Percentiles rank a stretch among this genome's conserved stretches.
Conservation (phyloP, 2,797 vertebrate species). For the Potorous gilbertii region DNA sequence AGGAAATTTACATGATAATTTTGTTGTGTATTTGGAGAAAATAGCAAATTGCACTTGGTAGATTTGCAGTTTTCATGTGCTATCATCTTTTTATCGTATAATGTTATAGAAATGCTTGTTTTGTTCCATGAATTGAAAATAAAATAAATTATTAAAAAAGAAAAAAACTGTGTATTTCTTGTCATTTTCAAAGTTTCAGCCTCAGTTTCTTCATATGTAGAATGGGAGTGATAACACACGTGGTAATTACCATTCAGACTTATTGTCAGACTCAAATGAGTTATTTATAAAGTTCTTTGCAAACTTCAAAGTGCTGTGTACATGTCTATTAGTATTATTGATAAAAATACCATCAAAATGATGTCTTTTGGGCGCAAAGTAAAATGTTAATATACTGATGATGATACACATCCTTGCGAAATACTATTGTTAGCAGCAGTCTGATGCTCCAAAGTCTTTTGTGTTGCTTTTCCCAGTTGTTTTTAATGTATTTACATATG, state of each 20-base stretch:
- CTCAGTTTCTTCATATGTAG: not conserved
- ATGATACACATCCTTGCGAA: slow-evolving; percentile 50
- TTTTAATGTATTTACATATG: slow-evolving; percentile 39
- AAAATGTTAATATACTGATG: slow-evolving; percentile 53
- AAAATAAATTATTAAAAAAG: not conserved
- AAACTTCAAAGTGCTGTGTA: not conserved
- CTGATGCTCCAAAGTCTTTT: slow-evolving; percentile 42
- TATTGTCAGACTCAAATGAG: not conserved
- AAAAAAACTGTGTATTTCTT: too few species aligned
- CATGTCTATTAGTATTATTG: not conserved
- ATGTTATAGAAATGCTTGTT: not conserved
- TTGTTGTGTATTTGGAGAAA: not conserved
- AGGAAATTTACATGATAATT: not conserved
- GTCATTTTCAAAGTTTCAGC: not conserved
- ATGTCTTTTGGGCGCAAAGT: slow-evolving; percentile 17
- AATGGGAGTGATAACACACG: not conserved
- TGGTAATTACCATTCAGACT: not conserved
- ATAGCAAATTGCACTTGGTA: not conserved
- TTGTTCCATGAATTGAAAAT: not conserved
- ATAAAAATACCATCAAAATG: not conserved
- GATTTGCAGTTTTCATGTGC: not conserved
- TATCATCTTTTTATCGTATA: not conserved
- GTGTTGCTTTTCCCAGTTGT: not conserved
- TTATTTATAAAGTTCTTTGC: not conserved
- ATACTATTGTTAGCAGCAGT: slow-evolving; percentile 10